Evolutionary conservation across 2,113 vertebrate species (phyloP).

Genomic region (Cochlearius cochlearius): DNA sequence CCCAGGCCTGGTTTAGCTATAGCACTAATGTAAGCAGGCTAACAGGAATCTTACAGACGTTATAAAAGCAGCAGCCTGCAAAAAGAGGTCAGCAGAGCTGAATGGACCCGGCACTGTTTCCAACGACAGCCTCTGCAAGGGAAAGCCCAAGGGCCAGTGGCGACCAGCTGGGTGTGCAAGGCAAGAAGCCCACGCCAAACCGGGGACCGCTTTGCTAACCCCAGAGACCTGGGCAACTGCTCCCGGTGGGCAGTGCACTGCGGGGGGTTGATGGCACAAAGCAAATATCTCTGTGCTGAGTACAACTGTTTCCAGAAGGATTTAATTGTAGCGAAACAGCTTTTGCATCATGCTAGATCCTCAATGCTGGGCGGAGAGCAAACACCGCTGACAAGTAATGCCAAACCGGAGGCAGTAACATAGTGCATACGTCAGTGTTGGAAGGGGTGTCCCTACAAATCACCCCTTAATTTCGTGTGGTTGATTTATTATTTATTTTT

Average conservation of each 20-base stretch:
- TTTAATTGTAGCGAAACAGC: background rate
- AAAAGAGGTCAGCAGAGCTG: background rate
- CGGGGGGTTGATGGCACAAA: background rate
- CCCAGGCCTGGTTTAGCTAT: background rate
- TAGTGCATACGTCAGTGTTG: background rate
- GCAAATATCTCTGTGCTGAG: background rate
- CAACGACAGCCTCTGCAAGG: background rate
- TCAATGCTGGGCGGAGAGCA: background rate
- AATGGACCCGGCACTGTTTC: background rate
- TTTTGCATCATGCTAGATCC: background rate
- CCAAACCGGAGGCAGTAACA: background rate
- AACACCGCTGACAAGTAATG: background rate
- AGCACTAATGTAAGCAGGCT: no score
- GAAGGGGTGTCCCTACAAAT: no score
- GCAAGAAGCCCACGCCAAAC: background rate
- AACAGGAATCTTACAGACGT: no score
- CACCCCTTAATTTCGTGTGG: fast-evolving
- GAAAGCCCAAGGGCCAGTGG: background rate
- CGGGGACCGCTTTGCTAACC: no score
- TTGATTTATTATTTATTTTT: background rate
- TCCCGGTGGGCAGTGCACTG: fast-evolving
- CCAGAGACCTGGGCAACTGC: background rate
- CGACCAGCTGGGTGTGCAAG: no score
- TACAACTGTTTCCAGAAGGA: background rate
- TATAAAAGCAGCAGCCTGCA: background rate